A percentile compares a stretch with the other conserved stretches of the same genome.
Conservation (phyloP, 1,140 invertebrate species). For the Doryteuthis pealeii region DNA sequence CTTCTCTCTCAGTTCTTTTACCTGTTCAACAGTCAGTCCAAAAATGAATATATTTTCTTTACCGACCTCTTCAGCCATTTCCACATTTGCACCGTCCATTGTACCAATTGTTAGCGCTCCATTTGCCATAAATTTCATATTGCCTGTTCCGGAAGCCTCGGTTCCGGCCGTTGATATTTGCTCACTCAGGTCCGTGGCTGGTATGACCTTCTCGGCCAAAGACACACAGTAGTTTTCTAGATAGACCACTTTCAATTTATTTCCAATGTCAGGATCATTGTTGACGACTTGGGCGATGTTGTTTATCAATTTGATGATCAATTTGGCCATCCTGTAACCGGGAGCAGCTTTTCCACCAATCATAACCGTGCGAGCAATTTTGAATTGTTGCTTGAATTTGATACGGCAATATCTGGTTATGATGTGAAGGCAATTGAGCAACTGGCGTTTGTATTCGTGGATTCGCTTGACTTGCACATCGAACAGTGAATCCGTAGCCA, state of each 20-base stretch:
- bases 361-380: conserved; percentile 94
- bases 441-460: conserved; percentile 97
- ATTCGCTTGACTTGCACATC: conserved; percentile 98
- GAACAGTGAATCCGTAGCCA: conserved; percentile 92
- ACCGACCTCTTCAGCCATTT: conserved; percentile 98
- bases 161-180: conserved; percentile 97
- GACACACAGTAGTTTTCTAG: conserved; percentile 97
- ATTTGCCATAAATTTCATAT: conserved; percentile 91
- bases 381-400: conserved; percentile 74
- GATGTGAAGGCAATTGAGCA: conserved; percentile 93
- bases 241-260: conserved; percentile 91
- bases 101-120: conserved; percentile 98
- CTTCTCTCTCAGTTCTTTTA: conserved; percentile 73
- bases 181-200: conserved; percentile 94
- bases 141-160: conserved; percentile 92
- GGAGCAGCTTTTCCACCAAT: conserved; percentile 98
- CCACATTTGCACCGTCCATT: conserved; percentile 96
- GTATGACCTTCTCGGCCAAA: conserved; percentile 95
- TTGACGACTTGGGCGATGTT: conserved; percentile 85
- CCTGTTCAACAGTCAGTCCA: conserved; percentile 91
- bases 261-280: conserved; percentile 93
- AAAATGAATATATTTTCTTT: conserved; percentile 98
- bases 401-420: conserved; percentile 97
- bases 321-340: conserved; percentile 94
- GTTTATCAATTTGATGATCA: conserved; percentile 93